These are phyloP conservation scores for Pegoplata infirma DNA, from an alignment of 2,888 invertebrate genomes.

Conservation along the genomic window DNA sequence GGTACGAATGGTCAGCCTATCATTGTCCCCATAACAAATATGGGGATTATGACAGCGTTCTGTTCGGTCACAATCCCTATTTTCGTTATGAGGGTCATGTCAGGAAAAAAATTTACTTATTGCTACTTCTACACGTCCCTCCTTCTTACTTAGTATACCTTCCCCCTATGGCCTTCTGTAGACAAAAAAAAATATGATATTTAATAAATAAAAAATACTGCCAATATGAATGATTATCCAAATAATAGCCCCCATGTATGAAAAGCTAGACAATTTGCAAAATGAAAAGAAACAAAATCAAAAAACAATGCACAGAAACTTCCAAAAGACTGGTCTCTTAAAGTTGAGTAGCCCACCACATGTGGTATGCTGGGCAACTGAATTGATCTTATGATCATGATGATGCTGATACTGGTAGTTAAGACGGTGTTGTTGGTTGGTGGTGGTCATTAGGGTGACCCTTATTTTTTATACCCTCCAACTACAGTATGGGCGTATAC, in stretches of 20 bases:
- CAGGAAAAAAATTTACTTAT: too few relatives aligned
- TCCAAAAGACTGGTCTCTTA: constrained; percentile 11
- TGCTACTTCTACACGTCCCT: too few relatives aligned
- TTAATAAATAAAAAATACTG: constrained; percentile 31
- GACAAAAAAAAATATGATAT: not conserved
- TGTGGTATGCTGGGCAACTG: constrained; percentile 36
- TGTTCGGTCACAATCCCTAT: too few relatives aligned
- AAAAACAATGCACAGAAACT: not conserved
- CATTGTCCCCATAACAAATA: too few relatives aligned
- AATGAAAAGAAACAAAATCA: not conserved
- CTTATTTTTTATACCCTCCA: too few relatives aligned
- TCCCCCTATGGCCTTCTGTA: constrained; percentile 7
- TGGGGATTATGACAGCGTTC: too few relatives aligned
- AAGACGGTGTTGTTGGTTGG: constrained; percentile 1
- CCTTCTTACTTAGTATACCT: too few relatives aligned
- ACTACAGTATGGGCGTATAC: too few relatives aligned
- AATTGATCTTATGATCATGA: constrained; percentile 41
- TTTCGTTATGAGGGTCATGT: too few relatives aligned
- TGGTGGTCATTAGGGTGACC: too few relatives aligned
- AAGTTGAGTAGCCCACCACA: constrained; percentile 41
- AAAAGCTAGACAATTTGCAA: constrained; percentile 19
- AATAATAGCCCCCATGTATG: constrained; percentile 27
- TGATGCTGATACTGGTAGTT: constrained; percentile 21
- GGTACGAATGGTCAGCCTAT: too few relatives aligned
- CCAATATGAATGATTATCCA: constrained; percentile 59